Percentiles rank a stretch among this genome's conserved stretches.
Evolutionary conservation across 2,888 invertebrate genomes (phyloP).

Genomic region (Cetonia aurata): DNA sequence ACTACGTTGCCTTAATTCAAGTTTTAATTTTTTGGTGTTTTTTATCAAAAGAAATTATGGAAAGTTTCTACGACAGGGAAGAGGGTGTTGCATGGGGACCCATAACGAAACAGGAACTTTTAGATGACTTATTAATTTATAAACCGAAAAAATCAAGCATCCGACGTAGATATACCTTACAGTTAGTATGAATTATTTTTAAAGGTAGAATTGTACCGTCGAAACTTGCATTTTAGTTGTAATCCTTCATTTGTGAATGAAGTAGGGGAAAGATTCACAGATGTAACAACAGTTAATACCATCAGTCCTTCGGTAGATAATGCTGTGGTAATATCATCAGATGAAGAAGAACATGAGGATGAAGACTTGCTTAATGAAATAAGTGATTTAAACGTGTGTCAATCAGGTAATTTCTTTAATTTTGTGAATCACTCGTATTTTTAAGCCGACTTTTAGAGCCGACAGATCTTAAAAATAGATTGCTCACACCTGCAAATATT

Average conservation of each 20-base stretch:
- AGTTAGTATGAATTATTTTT: constrained; percentile 14
- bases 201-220: too few species aligned
- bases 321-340: constrained; percentile 5
- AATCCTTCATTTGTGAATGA: constrained; percentile 31
- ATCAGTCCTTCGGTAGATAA: background rate
- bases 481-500: constrained; percentile 21
- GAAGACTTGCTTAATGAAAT: background rate
- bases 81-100: constrained; percentile 41
- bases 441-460: background rate
- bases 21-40: too few species aligned
- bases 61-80: constrained; percentile 38
- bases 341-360: constrained; percentile 1
- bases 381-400: background rate
- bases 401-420: constrained; percentile 10
- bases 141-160: too few species aligned
- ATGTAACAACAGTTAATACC: constrained; percentile 1
- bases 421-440: too few species aligned
- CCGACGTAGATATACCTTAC: constrained; percentile 7
- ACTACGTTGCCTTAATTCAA: too few species aligned
- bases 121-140: constrained; percentile 16
- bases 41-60: constrained; percentile 32
- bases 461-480: constrained; percentile 15
- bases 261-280: constrained; percentile 1
- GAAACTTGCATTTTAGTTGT: constrained; percentile 12
- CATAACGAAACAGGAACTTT: constrained; percentile 36